Base-by-base conservation (phyloP, 2,113 vertebrate genomes). In the Glareola pratincola region DNA sequence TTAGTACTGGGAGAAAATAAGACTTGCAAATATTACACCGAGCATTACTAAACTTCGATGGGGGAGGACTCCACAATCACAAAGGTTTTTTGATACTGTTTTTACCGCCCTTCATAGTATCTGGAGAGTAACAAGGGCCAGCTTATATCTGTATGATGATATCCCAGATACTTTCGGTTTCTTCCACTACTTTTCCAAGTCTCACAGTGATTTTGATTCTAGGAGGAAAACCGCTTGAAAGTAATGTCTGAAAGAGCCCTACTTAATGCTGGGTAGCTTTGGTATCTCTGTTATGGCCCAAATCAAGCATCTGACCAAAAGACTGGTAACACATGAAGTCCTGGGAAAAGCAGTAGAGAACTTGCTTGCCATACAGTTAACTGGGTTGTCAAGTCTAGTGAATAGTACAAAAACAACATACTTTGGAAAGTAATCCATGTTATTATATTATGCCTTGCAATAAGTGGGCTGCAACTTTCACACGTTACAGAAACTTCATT, bases 351-450 rank as follows among this genome's bases (percentile, higher is more conserved):
- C 0, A 45, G 29, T 10, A 67, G 17, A 57, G 32, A 85, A 50
- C 2, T 68, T 5, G 1, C 22, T 67, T 88, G 12, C n/a, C 53
- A 67, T 47, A 23, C 21, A 30, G 7, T 64, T 72, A 59, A 50
- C 8, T 37, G 9, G 10, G 5, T 37, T 43, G 18, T 45, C 30
- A 68, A 48, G 51, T 29, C 13, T 13, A 69, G 34, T 20, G 29
- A 80, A n/a, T 0, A 9, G 32, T 7, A n/a, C n/a, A 45, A n/a
- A 45, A 80, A 3, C 1, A 1, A 4, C 14, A 3, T 4, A 24
- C 9, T 51, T 73, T 27, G 34, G 12, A 57, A 80, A 60, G 10
- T 14, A 62, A 60, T 27, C 5, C 0, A 2, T 9, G 2, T 53
- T 34, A 22, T 16, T 68, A 2, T 30, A 29, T 5, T 15, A 11